A percentile compares a stretch with the other conserved stretches of the same genome.
These are phyloP conservation scores for Trigoniulus corallinus DNA, from an alignment of 1,140 invertebrate species.

Conservation along the genomic window DNA sequence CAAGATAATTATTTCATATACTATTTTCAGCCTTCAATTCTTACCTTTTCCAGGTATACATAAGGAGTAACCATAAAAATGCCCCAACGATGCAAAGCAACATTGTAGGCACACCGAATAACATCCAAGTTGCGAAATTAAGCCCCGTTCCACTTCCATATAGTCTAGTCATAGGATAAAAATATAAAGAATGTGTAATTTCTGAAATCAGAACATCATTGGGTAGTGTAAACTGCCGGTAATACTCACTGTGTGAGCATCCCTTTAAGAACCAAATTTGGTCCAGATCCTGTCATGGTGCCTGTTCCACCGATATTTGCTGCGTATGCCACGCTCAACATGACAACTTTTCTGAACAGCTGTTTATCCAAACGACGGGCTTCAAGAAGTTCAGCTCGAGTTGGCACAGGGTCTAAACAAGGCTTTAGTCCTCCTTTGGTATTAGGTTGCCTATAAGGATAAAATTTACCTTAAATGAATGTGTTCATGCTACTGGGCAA, in stretches of 20 bases:
- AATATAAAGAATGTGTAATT: conserved; percentile 21
- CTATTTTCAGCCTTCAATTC: too few relatives aligned
- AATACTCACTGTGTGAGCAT: conserved; percentile 41
- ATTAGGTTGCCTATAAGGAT: too few relatives aligned
- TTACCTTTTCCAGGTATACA: conserved; percentile 25
- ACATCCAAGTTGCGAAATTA: conserved; percentile 30
- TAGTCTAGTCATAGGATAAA: not conserved
- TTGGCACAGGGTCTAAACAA: too few relatives aligned
- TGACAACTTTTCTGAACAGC: not conserved
- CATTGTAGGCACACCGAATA: conserved; percentile 38
- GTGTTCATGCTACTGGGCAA: too few relatives aligned
- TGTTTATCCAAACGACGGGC: not conserved
- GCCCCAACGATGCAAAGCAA: conserved; percentile 48
- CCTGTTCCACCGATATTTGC: conserved; percentile 65
- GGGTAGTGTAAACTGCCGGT: not conserved
- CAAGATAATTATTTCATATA: too few relatives aligned
- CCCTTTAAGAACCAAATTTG: conserved; percentile 71
- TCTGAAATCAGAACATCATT: too few relatives aligned
- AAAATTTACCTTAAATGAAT: too few relatives aligned
- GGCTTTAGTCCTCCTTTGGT: too few relatives aligned
- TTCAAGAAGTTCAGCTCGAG: not conserved
- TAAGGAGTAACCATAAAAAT: conserved; percentile 44
- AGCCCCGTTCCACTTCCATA: conserved; percentile 13
- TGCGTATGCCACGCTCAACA: conserved; percentile 47
- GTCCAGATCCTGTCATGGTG: conserved; percentile 70